phyloP scores from a whole-genome alignment of 2,113 vertebrate genomes.

The Dromaius novaehollandiae region DNA sequence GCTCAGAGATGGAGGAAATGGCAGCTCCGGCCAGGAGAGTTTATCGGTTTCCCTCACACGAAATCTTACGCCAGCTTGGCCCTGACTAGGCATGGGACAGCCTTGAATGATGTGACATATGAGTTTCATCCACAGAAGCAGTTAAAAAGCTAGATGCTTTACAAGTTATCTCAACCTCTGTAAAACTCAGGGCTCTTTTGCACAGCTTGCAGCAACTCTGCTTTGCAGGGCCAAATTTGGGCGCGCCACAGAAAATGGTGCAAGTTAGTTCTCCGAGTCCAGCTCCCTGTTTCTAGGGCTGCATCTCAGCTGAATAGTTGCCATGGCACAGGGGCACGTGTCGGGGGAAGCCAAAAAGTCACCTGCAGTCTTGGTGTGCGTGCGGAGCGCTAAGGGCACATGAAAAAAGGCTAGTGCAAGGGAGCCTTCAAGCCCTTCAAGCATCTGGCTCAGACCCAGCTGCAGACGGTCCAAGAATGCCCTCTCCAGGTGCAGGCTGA shows the following conservation, averaged over 20 bases:
- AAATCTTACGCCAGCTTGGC: background rate
- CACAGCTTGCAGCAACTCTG: background rate
- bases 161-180: background rate
- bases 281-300: background rate
- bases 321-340: fast-evolving
- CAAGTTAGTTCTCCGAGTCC: background rate
- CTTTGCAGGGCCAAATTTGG: background rate
- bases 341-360: background rate
- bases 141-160: background rate
- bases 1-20: background rate
- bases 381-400: fast-evolving
- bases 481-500: constrained; percentile 28
- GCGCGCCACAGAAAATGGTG: background rate
- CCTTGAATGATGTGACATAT: background rate
- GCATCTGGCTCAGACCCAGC: background rate
- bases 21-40: background rate
- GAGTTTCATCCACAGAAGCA: background rate
- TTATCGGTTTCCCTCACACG: background rate
- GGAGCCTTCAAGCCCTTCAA: background rate
- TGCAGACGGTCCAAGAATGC: background rate
- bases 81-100: background rate
- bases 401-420: background rate
- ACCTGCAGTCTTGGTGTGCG: fast-evolving
- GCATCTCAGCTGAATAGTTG: fast-evolving
- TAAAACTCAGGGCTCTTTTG: background rate